Conservation (phyloP, 1,140 invertebrate species). For the Calycopis cecrops region DNA sequence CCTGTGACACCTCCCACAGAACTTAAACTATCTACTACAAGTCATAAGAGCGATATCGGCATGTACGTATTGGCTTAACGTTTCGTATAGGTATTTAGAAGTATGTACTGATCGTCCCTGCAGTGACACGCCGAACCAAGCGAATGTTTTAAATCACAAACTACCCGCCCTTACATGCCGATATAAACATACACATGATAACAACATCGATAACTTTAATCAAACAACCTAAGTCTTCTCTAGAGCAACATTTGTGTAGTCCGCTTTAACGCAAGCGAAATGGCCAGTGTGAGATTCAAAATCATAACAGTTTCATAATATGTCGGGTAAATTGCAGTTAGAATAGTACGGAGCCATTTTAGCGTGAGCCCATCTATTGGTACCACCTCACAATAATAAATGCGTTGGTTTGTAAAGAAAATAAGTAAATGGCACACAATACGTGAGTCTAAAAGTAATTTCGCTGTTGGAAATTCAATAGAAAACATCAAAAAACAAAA, state of each 20-base stretch:
- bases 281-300: slow-evolving; percentile 7
- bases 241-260: slow-evolving; percentile 7
- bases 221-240: slow-evolving; percentile 11
- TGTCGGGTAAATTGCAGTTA: no score
- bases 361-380: no score
- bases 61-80: no score
- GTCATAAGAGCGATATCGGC: background rate
- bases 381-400: no score
- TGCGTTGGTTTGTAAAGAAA: no score
- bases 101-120: slow-evolving; percentile 12
- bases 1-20: no score
- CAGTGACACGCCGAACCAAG: no score
- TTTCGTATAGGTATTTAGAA: slow-evolving; percentile 10
- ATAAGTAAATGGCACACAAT: no score
- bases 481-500: no score
- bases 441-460: no score
- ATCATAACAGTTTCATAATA: background rate
- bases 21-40: background rate
- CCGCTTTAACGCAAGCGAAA: background rate
- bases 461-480: no score
- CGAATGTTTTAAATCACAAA: slow-evolving; percentile 2
- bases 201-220: slow-evolving; percentile 15
- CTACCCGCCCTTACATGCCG: slow-evolving; percentile 29
- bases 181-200: slow-evolving; percentile 38
- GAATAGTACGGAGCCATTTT: no score